Percentiles rank a stretch among this genome's conserved stretches.
phyloP scores from a whole-genome alignment of 2,888 invertebrate genomes.

The Anorthoa munda region DNA sequence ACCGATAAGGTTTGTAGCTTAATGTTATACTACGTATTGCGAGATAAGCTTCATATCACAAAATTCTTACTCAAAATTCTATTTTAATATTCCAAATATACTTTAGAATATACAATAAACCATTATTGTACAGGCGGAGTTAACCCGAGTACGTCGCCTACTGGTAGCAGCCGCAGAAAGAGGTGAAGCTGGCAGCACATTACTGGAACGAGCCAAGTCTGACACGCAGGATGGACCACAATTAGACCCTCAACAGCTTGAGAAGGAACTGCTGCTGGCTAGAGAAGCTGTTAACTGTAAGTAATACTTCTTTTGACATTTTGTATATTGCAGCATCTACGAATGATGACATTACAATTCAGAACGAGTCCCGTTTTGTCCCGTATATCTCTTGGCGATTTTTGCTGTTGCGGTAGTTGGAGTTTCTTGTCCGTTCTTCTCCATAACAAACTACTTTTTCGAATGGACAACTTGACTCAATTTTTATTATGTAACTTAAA shows the following conservation, averaged over 20 bases:
- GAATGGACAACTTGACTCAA: no score
- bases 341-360: no score
- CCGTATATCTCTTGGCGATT: no score
- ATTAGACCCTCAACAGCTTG: slow-evolving; percentile 91
- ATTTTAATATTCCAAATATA: neutral
- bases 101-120: neutral
- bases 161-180: slow-evolving; percentile 92
- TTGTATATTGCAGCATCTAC: no score
- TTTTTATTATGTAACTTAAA: no score
- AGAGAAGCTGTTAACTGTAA: slow-evolving; percentile 94
- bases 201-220: slow-evolving; percentile 91
- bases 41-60: neutral
- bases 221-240: slow-evolving; percentile 79
- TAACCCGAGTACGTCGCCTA: slow-evolving; percentile 93
- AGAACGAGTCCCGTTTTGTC: no score
- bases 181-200: slow-evolving; percentile 88
- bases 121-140: slow-evolving; percentile 90
- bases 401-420: no score
- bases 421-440: no score
- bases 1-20: no score
- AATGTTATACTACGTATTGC: neutral
- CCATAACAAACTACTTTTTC: no score
- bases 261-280: slow-evolving; percentile 94
- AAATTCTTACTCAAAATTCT: neutral
- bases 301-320: slow-evolving; percentile 55